These are phyloP conservation scores for Spea hammondii DNA, from an alignment of 2,797 vertebrate genomes.

Conservation along the genomic window DNA sequence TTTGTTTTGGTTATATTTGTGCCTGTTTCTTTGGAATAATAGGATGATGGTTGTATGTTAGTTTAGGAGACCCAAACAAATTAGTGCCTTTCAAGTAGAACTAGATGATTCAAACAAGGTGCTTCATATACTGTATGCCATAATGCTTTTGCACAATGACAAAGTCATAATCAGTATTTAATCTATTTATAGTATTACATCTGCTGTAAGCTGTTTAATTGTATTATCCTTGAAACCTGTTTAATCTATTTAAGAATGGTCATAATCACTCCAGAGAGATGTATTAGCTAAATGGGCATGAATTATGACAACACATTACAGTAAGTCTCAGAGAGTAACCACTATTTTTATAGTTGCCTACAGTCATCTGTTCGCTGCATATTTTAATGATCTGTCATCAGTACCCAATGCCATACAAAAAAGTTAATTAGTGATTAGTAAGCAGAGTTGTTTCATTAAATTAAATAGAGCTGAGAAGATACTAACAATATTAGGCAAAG, in stretches of 20 bases:
- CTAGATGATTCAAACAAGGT: too few relatives aligned
- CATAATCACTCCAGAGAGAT: constrained; percentile 14
- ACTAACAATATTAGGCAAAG: constrained; percentile 16
- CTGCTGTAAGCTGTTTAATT: constrained; percentile 28
- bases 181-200: constrained; percentile 12
- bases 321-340: constrained; percentile 10
- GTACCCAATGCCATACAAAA: constrained; percentile 23
- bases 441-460: constrained; percentile 6
- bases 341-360: constrained; percentile 4
- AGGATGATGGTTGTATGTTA: too few relatives aligned
- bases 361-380: not conserved
- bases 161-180: constrained; percentile 8
- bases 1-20: too few relatives aligned
- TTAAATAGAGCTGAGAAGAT: constrained; percentile 1
- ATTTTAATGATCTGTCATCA: constrained; percentile 11
- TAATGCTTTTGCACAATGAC: constrained; percentile 19
- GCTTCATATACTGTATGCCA: too few relatives aligned
- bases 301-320: constrained; percentile 23
- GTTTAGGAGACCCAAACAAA: too few relatives aligned
- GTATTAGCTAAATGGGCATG: constrained; percentile 33
- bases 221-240: constrained; percentile 29
- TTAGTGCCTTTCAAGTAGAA: too few relatives aligned
- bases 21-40: too few relatives aligned
- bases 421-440: constrained; percentile 27
- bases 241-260: constrained; percentile 32